Base-by-base conservation (phyloP, 2,888 invertebrate genomes). In the Drosophila mimica region DNA sequence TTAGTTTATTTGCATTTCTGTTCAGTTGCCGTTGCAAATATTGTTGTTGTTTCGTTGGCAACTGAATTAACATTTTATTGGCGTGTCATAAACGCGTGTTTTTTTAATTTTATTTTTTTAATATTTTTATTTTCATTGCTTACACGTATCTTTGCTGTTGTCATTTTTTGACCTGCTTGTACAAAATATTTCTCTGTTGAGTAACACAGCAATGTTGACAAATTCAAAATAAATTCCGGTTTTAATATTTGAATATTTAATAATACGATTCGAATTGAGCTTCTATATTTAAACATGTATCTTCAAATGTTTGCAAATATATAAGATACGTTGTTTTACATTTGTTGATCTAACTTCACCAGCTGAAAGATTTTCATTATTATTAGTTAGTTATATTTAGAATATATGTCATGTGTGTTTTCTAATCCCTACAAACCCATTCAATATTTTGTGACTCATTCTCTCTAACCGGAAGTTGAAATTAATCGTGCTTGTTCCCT, bases 61-160 rank as follows among this genome's bases (percentile, higher is more conserved):
- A 71, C 83, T 66, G 80, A 82, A 85, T 85, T 87, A 74, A 89
- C 91, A 86, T 85, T 85, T 85, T 90, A 86, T 85, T 90, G 68
- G 76, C 74, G 54, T 81, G 84, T 87, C 82, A 83, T 72, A 76
- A 80, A 83, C 38, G 5, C 20, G 13, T 48, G 7, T 49, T 6
- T 54, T 33, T 40, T 40, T 15, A 25, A 25, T 25, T 17, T 46
- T 72, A 8, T 69, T 64, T 49, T 2, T 25, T 25, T 25, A 25
- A 38, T 53, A 4, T 57, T 38, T 74, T 58, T 66, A 48, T 79
- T 67, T 74, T 43, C n/a, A 73, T 63, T 58, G 61, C 67, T 70
- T 64, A 61, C 65, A 63, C 48, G 61, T 43, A 13, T 43, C 2
- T 25, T 46, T 25, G 20, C 20, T 62, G 46, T 62, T 77, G 62